These are phyloP conservation scores for Scelioninae gen. 1 DNA, from an alignment of 2,888 invertebrate species.

Conservation along the genomic window DNA sequence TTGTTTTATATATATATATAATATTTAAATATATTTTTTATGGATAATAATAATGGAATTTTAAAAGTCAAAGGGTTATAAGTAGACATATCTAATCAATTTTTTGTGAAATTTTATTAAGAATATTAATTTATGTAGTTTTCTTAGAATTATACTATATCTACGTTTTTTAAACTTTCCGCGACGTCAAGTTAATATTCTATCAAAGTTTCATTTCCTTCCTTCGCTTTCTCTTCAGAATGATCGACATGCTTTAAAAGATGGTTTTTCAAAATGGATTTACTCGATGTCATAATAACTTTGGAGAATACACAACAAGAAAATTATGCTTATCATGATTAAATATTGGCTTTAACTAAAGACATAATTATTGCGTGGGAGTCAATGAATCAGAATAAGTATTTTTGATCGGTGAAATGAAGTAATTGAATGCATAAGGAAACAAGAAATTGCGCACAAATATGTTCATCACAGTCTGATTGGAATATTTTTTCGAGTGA, in stretches of 20 bases:
- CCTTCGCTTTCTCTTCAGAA: constrained; percentile 15
- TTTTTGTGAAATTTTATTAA: no score
- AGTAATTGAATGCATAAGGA: constrained; percentile 12
- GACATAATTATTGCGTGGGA: constrained; percentile 8
- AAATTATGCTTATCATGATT: constrained; percentile 34
- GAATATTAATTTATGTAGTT: no score
- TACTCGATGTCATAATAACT: constrained; percentile 26
- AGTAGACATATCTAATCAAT: no score
- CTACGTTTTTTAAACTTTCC: constrained; percentile 1
- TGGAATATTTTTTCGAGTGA: no score
- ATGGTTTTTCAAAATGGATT: constrained; percentile 31
- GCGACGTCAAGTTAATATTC: constrained; percentile 5
- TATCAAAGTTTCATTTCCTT: background rate
- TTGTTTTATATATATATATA: no score
- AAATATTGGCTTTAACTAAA: background rate
- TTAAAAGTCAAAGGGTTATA: no score
- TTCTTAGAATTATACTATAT: background rate
- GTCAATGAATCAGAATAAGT: constrained; percentile 13
- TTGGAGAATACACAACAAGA: constrained; percentile 2
- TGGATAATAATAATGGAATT: no score
- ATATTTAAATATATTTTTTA: no score
- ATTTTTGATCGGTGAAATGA: constrained; percentile 8
- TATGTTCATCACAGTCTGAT: no score
- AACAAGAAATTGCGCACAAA: background rate
- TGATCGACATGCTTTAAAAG: constrained; percentile 20